Percentiles rank a stretch among this genome's conserved stretches.
Evolutionary conservation across 1,140 invertebrate species (phyloP).

Genomic region (Formica selysi): DNA sequence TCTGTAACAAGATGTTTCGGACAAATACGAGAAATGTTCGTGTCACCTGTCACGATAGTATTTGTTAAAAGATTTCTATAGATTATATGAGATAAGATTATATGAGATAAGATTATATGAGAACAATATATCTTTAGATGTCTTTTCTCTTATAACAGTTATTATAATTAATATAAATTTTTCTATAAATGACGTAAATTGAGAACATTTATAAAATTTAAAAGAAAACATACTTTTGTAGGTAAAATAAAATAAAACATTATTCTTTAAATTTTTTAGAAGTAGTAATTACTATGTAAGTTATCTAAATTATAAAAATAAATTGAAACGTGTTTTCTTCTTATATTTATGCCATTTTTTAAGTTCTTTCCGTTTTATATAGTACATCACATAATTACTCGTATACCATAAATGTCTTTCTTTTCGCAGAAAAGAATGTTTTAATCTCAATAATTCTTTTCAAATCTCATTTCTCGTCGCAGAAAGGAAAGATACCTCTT

Average conservation of each 20-base stretch:
- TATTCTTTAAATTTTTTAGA: not conserved
- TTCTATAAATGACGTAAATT: not conserved
- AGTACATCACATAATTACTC: not conserved
- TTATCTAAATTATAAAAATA: not conserved
- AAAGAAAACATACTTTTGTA: not conserved
- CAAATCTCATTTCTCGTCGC: constrained; percentile 61
- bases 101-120: not conserved
- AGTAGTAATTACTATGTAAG: not conserved
- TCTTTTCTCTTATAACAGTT: not conserved
- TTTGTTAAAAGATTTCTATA: not conserved
- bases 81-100: not conserved
- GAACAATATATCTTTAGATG: not conserved
- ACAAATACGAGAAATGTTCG: not conserved
- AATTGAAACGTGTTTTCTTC: not conserved
- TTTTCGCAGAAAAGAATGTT: not conserved
- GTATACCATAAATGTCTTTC: not conserved
- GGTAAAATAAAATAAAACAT: not conserved
- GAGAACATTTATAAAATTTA: not conserved
- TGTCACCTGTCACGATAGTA: not conserved
- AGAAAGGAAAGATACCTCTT: constrained; percentile 97
- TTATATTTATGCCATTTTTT: not conserved
- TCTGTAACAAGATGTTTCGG: not conserved
- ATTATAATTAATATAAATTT: not conserved
- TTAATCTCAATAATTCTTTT: not conserved
- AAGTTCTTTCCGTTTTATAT: not conserved